Base-by-base conservation (phyloP, 2,113 vertebrate genomes). In the Micronycteris hirsuta region DNA sequence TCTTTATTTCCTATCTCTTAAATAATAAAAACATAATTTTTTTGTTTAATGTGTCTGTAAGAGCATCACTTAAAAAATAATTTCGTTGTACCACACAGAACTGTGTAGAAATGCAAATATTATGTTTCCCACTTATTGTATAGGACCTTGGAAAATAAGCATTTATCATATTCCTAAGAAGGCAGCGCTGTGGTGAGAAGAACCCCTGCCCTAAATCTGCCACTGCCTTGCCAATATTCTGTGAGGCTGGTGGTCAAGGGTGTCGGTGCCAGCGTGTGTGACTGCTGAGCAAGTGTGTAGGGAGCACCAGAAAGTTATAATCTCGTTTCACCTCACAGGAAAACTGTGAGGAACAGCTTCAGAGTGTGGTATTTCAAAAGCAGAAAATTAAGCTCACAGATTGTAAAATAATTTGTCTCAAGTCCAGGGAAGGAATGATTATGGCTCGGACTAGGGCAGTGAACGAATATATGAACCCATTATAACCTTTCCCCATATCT, bases 221-320 rank as follows among this genome's bases (percentile, higher is more conserved):
- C 45, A 1, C 38, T 26, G n/a, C 15, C 76, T 76, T 0, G 0
- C 19, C 36, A 36, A 11, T 14, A 0, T n/a, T 22, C 36, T 45
- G 5, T 31, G 38, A 16, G 6, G 15, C 41, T n/a, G 3, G 41
- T 52, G 12, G 56, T 26, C 1, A 2, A n/a, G 11, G 19, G 12
- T 8, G 24, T 77, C 4, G 58, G 52, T 4, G 4, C 7, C 22
- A 10, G 4, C 2, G 2, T 11, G 14, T 52, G 67, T 74, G 36
- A 41, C 15, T 12, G 0, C 49, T 58, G 22, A 65, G 58, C 8
- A 33, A 0, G 0, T 14, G 8, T 14, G 33, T 41, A 10, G 10
- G 20, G 16, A 61, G 20, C 38, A 45, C 33, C 36, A 38, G 8
- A 31, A 70, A 33, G 45, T 38, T 45, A 52, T 14, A 11, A 61